Conservation (phyloP, 2,888 invertebrate genomes). For the Portevinia maculata region DNA sequence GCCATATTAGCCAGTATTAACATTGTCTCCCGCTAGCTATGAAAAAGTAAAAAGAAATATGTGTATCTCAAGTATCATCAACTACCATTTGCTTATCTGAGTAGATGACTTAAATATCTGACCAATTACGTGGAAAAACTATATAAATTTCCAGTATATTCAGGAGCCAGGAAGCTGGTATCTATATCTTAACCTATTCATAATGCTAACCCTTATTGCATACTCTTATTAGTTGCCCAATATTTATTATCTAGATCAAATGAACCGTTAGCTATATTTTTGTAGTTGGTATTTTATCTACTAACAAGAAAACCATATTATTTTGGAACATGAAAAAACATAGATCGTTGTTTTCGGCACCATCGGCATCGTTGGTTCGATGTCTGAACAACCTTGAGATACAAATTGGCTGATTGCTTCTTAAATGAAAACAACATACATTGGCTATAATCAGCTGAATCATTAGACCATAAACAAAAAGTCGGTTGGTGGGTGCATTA, state of each 20-base stretch:
- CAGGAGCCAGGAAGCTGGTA: too few species aligned
- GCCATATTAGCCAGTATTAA: too few species aligned
- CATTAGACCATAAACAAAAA: slow-evolving; percentile 67
- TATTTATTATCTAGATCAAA: slow-evolving; percentile 44
- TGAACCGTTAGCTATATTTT: slow-evolving; percentile 54
- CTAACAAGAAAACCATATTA: slow-evolving; percentile 53
- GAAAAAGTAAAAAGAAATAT: too few species aligned
- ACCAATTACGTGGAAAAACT: too few species aligned
- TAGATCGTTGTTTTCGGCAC: slow-evolving; percentile 33
- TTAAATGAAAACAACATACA: slow-evolving; percentile 4
- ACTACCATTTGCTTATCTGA: too few species aligned
- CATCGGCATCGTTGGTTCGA: slow-evolving; percentile 9
- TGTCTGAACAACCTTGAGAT: slow-evolving; percentile 64
- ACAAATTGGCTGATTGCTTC: slow-evolving; percentile 41
- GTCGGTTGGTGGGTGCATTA: slow-evolving; percentile 62
- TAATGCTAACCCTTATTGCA: slow-evolving; percentile 5
- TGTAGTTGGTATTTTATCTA: slow-evolving; percentile 26
- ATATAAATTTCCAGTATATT: too few species aligned
- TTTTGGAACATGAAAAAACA: too few species aligned
- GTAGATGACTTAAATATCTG: too few species aligned
- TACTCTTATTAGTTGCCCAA: slow-evolving; percentile 27
- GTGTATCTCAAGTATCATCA: too few species aligned
- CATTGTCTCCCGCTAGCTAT: too few species aligned
- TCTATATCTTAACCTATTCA: too few species aligned
- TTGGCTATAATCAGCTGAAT: slow-evolving; percentile 57